Evolutionary conservation across 2,113 vertebrate species (phyloP), one percentile per base, ranked within the genome.

Genomic region (Chionis minor): DNA sequence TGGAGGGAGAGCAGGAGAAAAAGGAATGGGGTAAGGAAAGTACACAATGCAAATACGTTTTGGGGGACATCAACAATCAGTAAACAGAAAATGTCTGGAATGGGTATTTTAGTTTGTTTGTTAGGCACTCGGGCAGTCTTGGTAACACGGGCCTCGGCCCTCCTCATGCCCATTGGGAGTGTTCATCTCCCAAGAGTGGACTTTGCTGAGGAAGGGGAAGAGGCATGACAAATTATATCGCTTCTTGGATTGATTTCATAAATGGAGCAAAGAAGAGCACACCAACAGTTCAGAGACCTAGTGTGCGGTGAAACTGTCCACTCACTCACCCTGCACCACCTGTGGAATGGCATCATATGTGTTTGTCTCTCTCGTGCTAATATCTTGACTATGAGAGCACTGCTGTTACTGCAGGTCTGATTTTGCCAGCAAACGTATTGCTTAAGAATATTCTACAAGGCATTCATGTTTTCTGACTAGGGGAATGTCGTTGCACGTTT

Each of bases 131-230:
- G 0, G 8, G 2, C 3, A 0, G 17, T 30, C 16, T 62, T 67
- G 26, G 5, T 67, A 23, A 49, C 26, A 11, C 0, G 2, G 38
- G n/a, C 28, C 63, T 94, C 0, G 2, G 18, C 27, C 3, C 4
- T 62, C 28, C 4, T 42, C 2, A 1, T 9, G 16, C 23, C 44
- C 4, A 0, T 21, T 74, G 56, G 23, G 66, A 70, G 20, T 14
- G 22, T 81, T 90, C 26, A 8, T 91, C 27, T 63, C 19, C n/a
- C 8, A 44, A 14, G 32, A 21, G 16, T 0, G 0, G 26, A 30
- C 61, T 55, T 74, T 79, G 38, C 32, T 6, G 13, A 63, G 55
- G 69, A 51, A 52, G 2, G 14, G 11, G 32, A 21, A 62, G 40
- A 86, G 26, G 35, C 7, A 3, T 21, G 32, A 45, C 16, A 66